Evolutionary conservation across 2,113 vertebrate species (phyloP), one percentile per base, ranked within the genome.

Genomic region (Ahaetulla prasina): DNA sequence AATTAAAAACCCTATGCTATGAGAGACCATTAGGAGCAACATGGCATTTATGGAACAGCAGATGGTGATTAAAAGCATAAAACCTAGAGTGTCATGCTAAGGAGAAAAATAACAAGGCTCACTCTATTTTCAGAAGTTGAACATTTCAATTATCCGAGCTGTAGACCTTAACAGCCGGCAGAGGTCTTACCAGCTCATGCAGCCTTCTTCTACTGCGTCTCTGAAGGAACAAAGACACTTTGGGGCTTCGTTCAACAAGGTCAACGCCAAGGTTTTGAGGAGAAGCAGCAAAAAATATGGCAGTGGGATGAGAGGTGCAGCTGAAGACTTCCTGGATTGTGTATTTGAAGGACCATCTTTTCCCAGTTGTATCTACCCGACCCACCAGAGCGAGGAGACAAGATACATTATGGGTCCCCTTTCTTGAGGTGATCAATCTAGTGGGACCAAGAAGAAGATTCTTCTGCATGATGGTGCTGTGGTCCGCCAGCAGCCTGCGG

Each of bases 41-140:
- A 96, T 97, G 97, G 97, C 97, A 97, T 97, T 97, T 97, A 97
- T 97, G 97, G 97, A 97, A 96, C 95, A 97, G 96, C 97, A 98
- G 97, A 98, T 97, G 97, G 97, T 94, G 94, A 97, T 97, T 97
- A 97, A 97, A 97, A 97, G 94, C 96, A 96, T 97, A 96, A 98
- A 98, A 97, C 91, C 91, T 96, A 95, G 95, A 97, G 96, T 97
- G 96, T 96, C 94, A 97, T 96, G 94, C 96, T 95, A 96, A 88
- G 85, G 92, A 85, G 94, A 87, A 89, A 93, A 93, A 96, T 95
- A 96, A 96, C 96, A 96, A 96, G 96, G 91, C 93, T 96, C 93
- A 87, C 95, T 96, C 95, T 95, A 96, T 92, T 80, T 94, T 96
- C 88, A 57, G 90, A 92, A 96, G 93, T 95, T 93, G 96, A 97